Evolutionary conservation across 1,140 invertebrate genomes (phyloP), one percentile per base, ranked within the genome.

Genomic region (Eumeta japonica): DNA sequence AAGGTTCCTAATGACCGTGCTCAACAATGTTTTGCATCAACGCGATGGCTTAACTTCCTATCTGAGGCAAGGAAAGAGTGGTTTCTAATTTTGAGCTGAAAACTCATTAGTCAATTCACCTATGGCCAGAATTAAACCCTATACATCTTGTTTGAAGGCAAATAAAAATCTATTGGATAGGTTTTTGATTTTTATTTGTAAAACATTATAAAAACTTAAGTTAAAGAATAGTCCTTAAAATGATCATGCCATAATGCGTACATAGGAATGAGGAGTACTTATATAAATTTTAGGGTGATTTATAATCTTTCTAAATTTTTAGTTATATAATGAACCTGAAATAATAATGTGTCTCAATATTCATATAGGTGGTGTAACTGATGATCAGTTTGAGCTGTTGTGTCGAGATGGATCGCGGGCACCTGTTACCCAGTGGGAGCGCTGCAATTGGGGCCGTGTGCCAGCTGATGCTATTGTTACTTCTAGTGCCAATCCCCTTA

Each of bases 391-490:
- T 67, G 86, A 94, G 56, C 63, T 98, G 12, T 68, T 98, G 0
- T 98, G 95, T 75, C 81, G 77, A 2, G 89, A 96, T 75, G 92
- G 92, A 1, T 80, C 77, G 5, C 79, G 88, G 1, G 77, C 68
- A 19, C 58, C 83, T 1, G 65, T 95, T 1, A 81, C 82, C 11
- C 81, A 91, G 19, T 95, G 87, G 73, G 67, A 77, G 10, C 61
- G 66, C n/a, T 97, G 94, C 58, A 86, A 94, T 62, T 92, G 94
- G 87, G 93, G 93, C 3, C 62, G 67, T 34, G 84, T 94, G 3
- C 92, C 93, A 0, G 85, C 91, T 1, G 86, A 95, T 66, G 89
- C 92, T 3, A 72, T 98, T 16, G 88, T 94, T 1, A 89, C 89
- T 2, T 87, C 88, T 10, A 94, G 91, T 3, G 91, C 88, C 0